A percentile compares a stretch with the other conserved stretches of the same genome.
Evolutionary conservation across 2,113 vertebrate species (phyloP).

Genomic region (Ammospiza caudacuta): DNA sequence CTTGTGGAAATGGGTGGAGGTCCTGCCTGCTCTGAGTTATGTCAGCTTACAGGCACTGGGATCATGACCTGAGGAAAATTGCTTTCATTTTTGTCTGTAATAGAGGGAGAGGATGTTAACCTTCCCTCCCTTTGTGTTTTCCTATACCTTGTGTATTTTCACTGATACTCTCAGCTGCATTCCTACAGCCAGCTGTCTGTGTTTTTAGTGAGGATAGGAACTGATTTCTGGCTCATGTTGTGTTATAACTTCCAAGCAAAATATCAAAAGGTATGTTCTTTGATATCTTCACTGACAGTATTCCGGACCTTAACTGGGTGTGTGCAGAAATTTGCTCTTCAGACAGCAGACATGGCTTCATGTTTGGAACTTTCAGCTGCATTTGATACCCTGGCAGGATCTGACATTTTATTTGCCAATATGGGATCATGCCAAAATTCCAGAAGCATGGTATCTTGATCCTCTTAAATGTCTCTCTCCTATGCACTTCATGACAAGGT

Average conservation of each 20-base stretch:
- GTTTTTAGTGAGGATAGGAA: constrained; percentile 8
- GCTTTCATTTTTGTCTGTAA: background rate
- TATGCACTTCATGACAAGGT: background rate
- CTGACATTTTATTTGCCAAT: background rate
- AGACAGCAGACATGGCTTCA: background rate
- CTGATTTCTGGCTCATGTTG: constrained; percentile 11
- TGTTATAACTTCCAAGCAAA: constrained; percentile 49
- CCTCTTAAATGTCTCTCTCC: background rate
- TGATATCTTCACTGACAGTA: constrained; percentile 36
- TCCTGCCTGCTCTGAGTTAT: background rate
- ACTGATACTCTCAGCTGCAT: constrained; percentile 10
- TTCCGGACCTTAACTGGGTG: constrained; percentile 10
- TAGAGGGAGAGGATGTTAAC: constrained; percentile 19
- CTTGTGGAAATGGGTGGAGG: constrained; percentile 31
- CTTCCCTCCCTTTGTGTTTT: constrained; percentile 29
- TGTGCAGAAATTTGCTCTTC: constrained; percentile 4
- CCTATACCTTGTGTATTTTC: constrained; percentile 22
- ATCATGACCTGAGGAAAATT: background rate
- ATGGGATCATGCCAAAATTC: background rate
- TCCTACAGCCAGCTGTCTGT: constrained; percentile 29
- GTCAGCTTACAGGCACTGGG: background rate
- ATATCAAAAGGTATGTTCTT: constrained; percentile 41
- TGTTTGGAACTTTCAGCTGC: background rate
- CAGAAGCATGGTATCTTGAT: background rate
- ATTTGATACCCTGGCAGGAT: background rate